Evolutionary conservation across 2,113 vertebrate species (phyloP).

Genomic region (Perognathus longimembris): DNA sequence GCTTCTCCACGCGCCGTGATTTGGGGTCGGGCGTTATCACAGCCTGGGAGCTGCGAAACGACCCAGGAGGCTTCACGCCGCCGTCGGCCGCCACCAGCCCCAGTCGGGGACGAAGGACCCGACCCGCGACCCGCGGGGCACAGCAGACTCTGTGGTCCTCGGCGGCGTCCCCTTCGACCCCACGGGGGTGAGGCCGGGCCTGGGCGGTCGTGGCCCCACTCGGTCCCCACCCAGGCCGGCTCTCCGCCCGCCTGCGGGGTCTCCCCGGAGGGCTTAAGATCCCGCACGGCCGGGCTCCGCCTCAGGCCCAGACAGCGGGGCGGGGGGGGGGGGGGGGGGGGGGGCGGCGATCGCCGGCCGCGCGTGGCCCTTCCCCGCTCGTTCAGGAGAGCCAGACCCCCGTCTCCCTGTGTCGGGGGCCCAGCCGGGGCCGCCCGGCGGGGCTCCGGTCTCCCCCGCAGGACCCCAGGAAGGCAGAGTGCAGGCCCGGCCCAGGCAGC

Average conservation of each 20-base stretch:
- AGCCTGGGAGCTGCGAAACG: background rate
- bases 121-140: background rate
- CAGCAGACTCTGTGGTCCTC: fast-evolving
- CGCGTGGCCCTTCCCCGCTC: background rate
- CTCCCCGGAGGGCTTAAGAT: background rate
- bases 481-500: background rate
- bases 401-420: fast-evolving
- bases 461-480: background rate
- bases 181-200: fast-evolving
- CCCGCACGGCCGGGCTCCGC: too few relatives aligned
- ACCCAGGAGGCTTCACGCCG: background rate
- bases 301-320: too few relatives aligned
- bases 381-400: background rate
- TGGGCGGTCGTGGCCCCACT: too few relatives aligned
- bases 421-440: too few relatives aligned
- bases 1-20: too few relatives aligned
- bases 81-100: too few relatives aligned
- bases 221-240: too few relatives aligned
- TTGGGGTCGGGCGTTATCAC: background rate
- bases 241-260: background rate
- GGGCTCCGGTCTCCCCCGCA: too few relatives aligned
- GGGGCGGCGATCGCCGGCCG: too few relatives aligned
- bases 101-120: background rate
- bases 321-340: too few relatives aligned
- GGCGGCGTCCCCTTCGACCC: background rate